These are phyloP conservation scores for Drosophila ogumai DNA, from an alignment of 1,140 invertebrate genomes.

Conservation along the genomic window DNA sequence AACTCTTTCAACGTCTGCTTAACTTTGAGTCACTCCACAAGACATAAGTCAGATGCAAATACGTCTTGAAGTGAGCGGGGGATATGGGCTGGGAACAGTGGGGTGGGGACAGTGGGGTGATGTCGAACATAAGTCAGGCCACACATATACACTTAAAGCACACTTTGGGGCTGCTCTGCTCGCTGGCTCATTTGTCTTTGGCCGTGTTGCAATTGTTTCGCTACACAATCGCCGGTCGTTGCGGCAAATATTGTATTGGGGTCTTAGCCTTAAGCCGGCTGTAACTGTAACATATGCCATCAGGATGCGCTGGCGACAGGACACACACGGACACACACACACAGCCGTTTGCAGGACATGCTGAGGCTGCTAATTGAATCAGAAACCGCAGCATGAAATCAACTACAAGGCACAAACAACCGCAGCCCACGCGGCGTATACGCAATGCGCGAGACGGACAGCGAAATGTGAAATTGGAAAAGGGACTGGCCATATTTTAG, in stretches of 20 bases:
- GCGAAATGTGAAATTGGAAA: conserved; percentile 14
- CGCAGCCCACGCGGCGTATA: conserved; percentile 20
- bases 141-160: conserved; percentile 34
- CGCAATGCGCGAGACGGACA: too few relatives aligned
- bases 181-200: conserved; percentile 10
- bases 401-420: conserved; percentile 26
- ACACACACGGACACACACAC: not conserved
- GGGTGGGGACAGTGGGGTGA: not conserved
- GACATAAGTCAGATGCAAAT: conserved; percentile 3
- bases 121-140: conserved; percentile 25
- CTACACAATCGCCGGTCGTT: conserved; percentile 29
- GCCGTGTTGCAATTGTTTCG: conserved; percentile 30
- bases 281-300: conserved; percentile 27
- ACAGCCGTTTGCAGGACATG: not conserved
- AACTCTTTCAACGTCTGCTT: not conserved
- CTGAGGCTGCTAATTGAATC: conserved; percentile 49
- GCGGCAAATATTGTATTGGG: conserved; percentile 28
- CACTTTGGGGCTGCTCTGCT: conserved; percentile 24
- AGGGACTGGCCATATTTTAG: conserved; percentile 23
- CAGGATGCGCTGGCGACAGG: conserved; percentile 9
- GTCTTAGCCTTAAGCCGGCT: conserved; percentile 32
- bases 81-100: conserved; percentile 1
- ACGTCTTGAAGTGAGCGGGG: not conserved
- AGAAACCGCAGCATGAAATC: conserved; percentile 50
- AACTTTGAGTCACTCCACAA: not conserved